Conservation (phyloP, 2,113 vertebrate species). For the Crotalus horridus region DNA sequence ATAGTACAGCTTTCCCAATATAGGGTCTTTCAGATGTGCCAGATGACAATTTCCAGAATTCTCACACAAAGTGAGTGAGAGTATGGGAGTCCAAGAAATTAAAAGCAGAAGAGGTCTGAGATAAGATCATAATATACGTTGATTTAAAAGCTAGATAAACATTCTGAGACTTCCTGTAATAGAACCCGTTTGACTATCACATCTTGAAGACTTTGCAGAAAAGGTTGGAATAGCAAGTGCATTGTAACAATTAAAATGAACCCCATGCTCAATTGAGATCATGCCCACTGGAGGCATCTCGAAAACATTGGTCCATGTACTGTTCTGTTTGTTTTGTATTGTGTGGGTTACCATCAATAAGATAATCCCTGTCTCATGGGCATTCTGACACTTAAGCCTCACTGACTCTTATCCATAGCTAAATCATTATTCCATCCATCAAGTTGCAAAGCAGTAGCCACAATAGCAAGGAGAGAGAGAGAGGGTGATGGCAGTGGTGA, state of each 20-base stretch:
- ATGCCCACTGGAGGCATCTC: not conserved
- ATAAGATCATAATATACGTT: not conserved
- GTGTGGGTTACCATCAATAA: not conserved
- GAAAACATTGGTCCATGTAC: not conserved
- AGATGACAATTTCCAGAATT: not conserved
- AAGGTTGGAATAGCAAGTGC: not conserved
- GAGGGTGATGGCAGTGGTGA: slow-evolving; percentile 75
- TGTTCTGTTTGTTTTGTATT: not conserved
- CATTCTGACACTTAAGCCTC: not conserved
- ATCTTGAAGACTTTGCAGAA: not conserved
- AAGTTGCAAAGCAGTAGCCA: slow-evolving; percentile 74
- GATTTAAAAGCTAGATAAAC: not conserved
- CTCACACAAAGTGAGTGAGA: not conserved
- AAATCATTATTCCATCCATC: not conserved
- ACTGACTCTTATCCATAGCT: not conserved
- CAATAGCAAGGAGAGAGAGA: slow-evolving; percentile 74
- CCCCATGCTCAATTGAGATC: not conserved
- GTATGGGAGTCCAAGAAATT: not conserved
- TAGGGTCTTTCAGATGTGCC: not conserved
- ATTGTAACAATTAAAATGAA: not conserved
- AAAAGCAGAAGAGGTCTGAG: not conserved
- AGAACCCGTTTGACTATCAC: not conserved
- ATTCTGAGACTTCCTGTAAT: not conserved
- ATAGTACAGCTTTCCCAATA: not conserved
- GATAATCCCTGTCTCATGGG: not conserved